Percentiles rank a stretch among this genome's conserved stretches.
Conservation (phyloP, 2,888 invertebrate species). For the Synanthedon myopaeformis region DNA sequence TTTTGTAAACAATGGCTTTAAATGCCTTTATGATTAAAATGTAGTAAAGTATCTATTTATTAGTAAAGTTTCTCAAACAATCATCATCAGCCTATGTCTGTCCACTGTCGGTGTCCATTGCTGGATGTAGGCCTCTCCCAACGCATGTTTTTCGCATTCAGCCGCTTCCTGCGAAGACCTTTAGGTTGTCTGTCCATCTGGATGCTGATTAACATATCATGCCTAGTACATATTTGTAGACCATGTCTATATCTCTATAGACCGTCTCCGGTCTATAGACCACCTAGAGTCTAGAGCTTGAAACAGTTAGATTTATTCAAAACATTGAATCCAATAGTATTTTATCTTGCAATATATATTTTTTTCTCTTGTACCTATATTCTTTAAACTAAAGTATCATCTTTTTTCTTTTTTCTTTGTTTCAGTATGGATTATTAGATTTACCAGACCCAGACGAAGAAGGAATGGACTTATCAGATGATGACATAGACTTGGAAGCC, state of each 20-base stretch:
- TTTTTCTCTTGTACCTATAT: not conserved
- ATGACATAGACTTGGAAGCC: constrained; percentile 88
- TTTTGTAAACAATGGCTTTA: constrained; percentile 1
- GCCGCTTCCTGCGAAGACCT: too few relatives aligned
- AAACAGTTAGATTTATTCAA: too few relatives aligned
- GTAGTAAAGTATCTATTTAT: too few relatives aligned
- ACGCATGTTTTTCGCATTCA: not conserved
- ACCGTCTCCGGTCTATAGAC: too few relatives aligned
- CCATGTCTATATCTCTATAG: too few relatives aligned
- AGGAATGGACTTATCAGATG: constrained; percentile 63
- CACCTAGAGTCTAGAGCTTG: too few relatives aligned
- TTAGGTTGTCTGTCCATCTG: too few relatives aligned
- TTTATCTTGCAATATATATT: not conserved
- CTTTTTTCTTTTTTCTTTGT: constrained; percentile 4
- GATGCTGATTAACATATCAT: too few relatives aligned
- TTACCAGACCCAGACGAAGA: constrained; percentile 72
- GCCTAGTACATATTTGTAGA: too few relatives aligned
- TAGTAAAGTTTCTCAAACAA: too few relatives aligned
- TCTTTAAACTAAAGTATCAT: not conserved
- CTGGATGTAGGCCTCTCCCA: not conserved
- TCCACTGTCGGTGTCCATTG: not conserved
- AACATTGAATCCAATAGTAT: too few relatives aligned
- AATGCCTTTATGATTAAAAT: too few relatives aligned
- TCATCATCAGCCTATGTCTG: not conserved
- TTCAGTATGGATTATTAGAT: constrained; percentile 82